These are phyloP conservation scores for Polyodon spathula DNA, from an alignment of 2,113 vertebrate genomes.

Conservation along the genomic window DNA sequence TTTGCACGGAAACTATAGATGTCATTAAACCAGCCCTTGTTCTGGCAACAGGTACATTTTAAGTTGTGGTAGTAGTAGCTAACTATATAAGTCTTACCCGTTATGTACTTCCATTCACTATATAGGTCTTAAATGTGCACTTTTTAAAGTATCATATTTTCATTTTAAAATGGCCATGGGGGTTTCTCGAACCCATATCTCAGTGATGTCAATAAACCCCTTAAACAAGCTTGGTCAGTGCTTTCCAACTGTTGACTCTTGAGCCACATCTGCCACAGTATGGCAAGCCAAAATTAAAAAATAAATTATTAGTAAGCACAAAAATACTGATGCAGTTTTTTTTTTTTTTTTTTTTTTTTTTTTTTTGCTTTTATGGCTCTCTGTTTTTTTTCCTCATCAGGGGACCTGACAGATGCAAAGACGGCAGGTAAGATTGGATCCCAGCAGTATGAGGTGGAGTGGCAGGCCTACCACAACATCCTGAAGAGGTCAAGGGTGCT, in stretches of 20 bases:
- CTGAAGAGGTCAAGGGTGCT: constrained; percentile 81
- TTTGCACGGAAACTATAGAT: constrained; percentile 80
- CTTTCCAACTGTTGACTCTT: no score
- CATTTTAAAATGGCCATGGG: no score
- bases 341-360: not conserved
- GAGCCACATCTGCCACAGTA: no score
- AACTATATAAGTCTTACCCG: no score
- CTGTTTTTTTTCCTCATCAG: no score
- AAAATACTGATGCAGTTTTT: not conserved
- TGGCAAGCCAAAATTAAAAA: no score
- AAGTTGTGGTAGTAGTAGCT: not conserved
- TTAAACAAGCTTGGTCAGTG: no score
- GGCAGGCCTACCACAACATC: constrained; percentile 84
- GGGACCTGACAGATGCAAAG: constrained; percentile 90
- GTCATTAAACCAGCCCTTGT: constrained; percentile 80
- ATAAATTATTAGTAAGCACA: not conserved
- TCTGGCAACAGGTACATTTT: constrained; percentile 77
- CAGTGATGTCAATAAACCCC: no score
- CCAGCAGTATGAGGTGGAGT: constrained; percentile 80
- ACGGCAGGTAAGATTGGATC: constrained; percentile 82
- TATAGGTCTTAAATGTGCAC: no score
- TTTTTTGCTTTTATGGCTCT: not conserved
- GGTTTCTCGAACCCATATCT: no score
- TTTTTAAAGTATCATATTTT: no score
- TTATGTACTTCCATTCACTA: no score